Conservation (phyloP, 2,113 vertebrate genomes). For the Chaetura pelagica region DNA sequence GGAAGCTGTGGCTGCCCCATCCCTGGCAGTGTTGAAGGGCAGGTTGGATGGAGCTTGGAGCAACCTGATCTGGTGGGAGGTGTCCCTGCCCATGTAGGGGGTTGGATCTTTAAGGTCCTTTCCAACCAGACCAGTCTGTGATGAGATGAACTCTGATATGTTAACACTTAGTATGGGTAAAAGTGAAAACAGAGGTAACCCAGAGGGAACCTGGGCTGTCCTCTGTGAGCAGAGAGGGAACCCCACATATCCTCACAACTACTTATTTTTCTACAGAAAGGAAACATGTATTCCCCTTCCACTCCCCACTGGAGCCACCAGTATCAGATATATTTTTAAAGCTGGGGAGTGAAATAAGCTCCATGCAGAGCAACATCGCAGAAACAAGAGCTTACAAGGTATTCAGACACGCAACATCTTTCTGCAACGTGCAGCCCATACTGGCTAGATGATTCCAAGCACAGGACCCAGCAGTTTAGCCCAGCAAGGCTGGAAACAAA, state of each 20-base stretch:
- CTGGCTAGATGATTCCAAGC: background rate
- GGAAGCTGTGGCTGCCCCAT: no score
- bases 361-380: background rate
- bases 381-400: background rate
- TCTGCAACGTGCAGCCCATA: rapidly evolving
- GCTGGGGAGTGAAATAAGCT: background rate
- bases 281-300: background rate
- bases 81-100: no score
- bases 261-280: background rate
- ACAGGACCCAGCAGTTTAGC: background rate
- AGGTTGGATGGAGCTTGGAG: no score
- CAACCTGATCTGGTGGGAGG: no score
- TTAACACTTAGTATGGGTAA: background rate
- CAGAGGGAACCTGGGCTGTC: background rate
- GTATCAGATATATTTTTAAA: background rate
- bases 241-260: background rate
- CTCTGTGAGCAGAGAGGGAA: background rate
- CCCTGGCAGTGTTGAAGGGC: no score
- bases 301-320: background rate
- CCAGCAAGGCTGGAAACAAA: background rate
- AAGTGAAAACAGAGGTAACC: background rate
- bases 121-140: no score
- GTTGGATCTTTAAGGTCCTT: no score
- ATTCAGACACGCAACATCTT: background rate
- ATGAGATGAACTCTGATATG: background rate